Conservation (phyloP, 2,888 invertebrate species). For the Homarus gammarus region DNA sequence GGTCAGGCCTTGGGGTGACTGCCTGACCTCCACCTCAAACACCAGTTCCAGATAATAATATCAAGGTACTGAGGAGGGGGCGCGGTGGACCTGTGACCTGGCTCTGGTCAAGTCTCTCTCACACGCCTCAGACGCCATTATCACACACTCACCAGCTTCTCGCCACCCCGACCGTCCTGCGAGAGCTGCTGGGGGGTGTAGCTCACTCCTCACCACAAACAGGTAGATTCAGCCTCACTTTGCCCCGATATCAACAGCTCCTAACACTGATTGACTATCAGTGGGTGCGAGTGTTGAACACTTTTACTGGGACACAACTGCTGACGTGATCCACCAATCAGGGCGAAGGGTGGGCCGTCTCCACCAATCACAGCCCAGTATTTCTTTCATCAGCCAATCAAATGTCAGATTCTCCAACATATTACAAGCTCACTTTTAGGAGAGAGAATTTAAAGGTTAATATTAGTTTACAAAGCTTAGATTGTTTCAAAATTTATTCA, state of each 20-base stretch:
- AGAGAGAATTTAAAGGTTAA: not conserved
- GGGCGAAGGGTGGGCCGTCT: not conserved
- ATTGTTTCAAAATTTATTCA: too few relatives aligned
- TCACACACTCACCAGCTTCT: constrained; percentile 17
- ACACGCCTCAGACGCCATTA: not conserved
- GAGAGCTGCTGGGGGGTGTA: not conserved
- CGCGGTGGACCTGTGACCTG: too few relatives aligned
- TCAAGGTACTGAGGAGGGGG: too few relatives aligned
- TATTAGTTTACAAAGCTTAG: too few relatives aligned
- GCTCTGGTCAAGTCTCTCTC: too few relatives aligned
- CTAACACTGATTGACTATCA: constrained; percentile 51
- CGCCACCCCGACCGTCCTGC: constrained; percentile 5
- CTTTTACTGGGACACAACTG: not conserved
- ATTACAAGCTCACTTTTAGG: not conserved
- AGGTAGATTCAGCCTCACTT: not conserved
- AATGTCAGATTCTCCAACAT: not conserved
- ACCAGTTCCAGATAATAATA: too few relatives aligned
- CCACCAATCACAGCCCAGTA: constrained; percentile 32
- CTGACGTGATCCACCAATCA: constrained; percentile 29
- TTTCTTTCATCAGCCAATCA: constrained; percentile 32
- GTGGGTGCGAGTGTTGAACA: constrained; percentile 20
- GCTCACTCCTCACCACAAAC: not conserved
- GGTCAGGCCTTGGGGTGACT: too few relatives aligned
- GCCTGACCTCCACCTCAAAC: too few relatives aligned
- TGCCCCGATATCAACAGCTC: constrained; percentile 12